A percentile compares a stretch with the other conserved stretches of the same genome.
Conservation (phyloP, 2,888 invertebrate genomes). For the Heliconius erato region DNA sequence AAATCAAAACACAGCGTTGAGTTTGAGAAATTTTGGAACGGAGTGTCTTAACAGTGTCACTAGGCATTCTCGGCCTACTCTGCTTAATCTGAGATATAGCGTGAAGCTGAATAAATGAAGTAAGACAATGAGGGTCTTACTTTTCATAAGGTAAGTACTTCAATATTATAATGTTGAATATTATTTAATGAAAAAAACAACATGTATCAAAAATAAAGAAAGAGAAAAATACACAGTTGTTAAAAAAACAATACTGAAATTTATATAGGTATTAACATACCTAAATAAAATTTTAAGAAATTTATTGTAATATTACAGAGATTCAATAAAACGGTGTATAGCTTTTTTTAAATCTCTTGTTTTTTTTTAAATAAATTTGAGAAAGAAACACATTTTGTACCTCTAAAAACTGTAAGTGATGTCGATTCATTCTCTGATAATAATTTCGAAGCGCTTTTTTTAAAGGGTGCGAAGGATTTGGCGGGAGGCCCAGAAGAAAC, state of each 20-base stretch:
- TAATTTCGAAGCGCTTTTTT: constrained; percentile 79
- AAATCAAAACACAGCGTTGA: too few species aligned
- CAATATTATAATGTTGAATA: too few species aligned
- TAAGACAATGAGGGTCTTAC: too few species aligned
- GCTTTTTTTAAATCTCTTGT: not conserved
- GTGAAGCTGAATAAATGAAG: too few species aligned
- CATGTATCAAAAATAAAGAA: not conserved
- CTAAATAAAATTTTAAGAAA: not conserved
- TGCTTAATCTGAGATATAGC: too few species aligned
- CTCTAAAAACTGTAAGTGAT: constrained; percentile 78
- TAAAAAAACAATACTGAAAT: too few species aligned
- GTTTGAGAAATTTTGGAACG: too few species aligned
- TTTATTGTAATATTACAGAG: not conserved
- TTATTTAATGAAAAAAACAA: not conserved
- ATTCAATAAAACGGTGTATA: not conserved
- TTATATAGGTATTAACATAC: too few species aligned
- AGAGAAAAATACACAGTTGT: too few species aligned
- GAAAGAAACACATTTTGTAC: constrained; percentile 55
- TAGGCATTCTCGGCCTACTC: too few species aligned
- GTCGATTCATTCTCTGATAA: constrained; percentile 69
- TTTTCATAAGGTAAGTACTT: too few species aligned
- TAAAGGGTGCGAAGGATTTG: constrained; percentile 73
- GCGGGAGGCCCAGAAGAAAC: constrained; percentile 77
- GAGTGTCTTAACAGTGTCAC: too few species aligned
- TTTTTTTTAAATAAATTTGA: not conserved